phyloP scores from a whole-genome alignment of 2,113 vertebrate species.

The Canis aureus region DNA sequence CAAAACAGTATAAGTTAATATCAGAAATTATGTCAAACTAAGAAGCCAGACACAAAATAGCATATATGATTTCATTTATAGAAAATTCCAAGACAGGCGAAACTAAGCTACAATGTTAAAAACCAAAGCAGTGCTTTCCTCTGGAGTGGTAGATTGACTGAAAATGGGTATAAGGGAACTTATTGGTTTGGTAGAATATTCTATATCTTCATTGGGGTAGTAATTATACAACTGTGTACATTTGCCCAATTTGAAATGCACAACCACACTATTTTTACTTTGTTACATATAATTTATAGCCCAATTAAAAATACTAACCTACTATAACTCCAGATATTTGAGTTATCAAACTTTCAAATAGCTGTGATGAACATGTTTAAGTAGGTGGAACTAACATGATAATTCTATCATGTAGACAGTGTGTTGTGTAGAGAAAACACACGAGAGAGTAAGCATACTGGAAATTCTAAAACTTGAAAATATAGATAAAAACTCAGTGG shows the following conservation, averaged over 20 bases:
- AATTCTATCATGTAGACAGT: background rate
- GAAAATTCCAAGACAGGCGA: background rate
- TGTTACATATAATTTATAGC: background rate
- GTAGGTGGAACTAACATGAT: background rate
- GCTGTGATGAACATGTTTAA: background rate
- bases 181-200: background rate
- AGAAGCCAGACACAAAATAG: background rate
- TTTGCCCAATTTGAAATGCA: background rate
- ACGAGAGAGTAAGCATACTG: background rate
- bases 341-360: background rate
- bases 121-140: background rate
- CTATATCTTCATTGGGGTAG: background rate
- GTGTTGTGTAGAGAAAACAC: background rate
- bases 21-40: background rate
- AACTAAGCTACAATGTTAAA: background rate
- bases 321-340: background rate
- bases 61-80: background rate
- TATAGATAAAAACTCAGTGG: background rate
- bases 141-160: background rate
- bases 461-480: conserved; percentile 3
- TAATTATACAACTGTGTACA: background rate
- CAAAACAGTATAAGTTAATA: background rate
- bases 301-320: background rate
- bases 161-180: background rate
- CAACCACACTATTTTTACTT: background rate